These are phyloP conservation scores for Micoletzkya japonica DNA, from an alignment of 2,888 invertebrate genomes.

Conservation along the genomic window DNA sequence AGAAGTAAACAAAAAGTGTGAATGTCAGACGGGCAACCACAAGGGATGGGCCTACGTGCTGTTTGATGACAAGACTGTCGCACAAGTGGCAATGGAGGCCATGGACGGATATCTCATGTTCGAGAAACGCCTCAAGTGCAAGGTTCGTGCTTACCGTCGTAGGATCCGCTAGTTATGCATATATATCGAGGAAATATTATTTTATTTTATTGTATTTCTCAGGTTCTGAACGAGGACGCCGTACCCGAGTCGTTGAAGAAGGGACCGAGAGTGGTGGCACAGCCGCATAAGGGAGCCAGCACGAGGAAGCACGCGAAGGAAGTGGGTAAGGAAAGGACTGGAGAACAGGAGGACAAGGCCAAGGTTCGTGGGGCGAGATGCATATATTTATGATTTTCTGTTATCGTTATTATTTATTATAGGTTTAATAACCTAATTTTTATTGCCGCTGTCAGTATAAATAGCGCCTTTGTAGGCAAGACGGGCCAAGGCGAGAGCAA, in stretches of 20 bases:
- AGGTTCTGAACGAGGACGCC: slow-evolving; percentile 41
- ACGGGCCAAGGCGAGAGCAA: slow-evolving; percentile 11
- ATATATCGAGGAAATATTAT: slow-evolving; percentile 5
- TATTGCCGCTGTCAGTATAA: too few relatives aligned
- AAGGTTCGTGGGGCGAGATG: too few relatives aligned
- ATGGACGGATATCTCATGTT: slow-evolving; percentile 98
- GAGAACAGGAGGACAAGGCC: slow-evolving; percentile 32
- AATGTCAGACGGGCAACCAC: slow-evolving; percentile 76
- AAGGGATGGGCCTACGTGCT: slow-evolving; percentile 89
- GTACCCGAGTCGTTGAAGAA: slow-evolving; percentile 42
- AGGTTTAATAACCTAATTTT: too few relatives aligned
- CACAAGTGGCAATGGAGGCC: slow-evolving; percentile 87
- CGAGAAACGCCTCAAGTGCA: slow-evolving; percentile 74
- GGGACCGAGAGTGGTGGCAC: slow-evolving; percentile 39
- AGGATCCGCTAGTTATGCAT: background rate
- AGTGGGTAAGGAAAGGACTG: slow-evolving; percentile 25
- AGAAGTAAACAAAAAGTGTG: too few relatives aligned
- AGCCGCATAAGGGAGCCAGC: slow-evolving; percentile 37
- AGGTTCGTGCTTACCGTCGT: slow-evolving; percentile 31
- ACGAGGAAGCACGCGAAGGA: slow-evolving; percentile 30
- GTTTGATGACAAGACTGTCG: slow-evolving; percentile 82
- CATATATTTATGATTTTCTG: too few relatives aligned
- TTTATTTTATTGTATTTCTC: too few relatives aligned
- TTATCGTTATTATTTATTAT: too few relatives aligned
- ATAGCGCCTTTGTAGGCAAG: slow-evolving; percentile 31